Evolutionary conservation across 1,140 invertebrate species (phyloP).

Genomic region (Eupristina koningsbergeri): DNA sequence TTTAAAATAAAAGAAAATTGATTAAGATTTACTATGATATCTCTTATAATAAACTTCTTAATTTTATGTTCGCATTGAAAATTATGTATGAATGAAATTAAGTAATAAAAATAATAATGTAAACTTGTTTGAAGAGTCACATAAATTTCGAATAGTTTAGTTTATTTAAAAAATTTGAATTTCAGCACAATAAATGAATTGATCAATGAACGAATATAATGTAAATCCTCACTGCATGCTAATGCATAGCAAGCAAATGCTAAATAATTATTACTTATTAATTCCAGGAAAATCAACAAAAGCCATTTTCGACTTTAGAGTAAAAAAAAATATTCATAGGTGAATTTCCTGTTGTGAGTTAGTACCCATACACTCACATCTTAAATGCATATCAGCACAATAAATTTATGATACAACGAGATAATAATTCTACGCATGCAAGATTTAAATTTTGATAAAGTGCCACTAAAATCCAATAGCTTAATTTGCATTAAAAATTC

Average conservation of each 20-base stretch:
- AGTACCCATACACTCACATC: too few relatives aligned
- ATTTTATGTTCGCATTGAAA: too few relatives aligned
- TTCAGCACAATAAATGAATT: background rate
- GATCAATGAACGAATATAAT: background rate
- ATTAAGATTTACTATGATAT: background rate
- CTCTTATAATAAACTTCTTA: too few relatives aligned
- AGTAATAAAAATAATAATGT: background rate
- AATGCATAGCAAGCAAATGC: background rate
- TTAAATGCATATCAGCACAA: background rate
- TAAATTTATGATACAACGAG: background rate
- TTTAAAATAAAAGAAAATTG: background rate
- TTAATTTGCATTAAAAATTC: slow-evolving; percentile 24
- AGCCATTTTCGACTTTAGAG: background rate
- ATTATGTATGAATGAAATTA: background rate
- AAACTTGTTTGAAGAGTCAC: background rate
- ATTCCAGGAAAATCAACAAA: background rate
- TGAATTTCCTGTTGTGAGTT: background rate
- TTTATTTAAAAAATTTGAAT: slow-evolving; percentile 9
- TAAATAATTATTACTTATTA: background rate
- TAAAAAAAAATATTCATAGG: too few relatives aligned
- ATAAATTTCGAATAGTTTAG: background rate
- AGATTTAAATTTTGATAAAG: background rate
- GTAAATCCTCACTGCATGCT: background rate
- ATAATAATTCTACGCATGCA: background rate
- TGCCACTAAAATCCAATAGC: background rate